Percentiles rank a stretch among this genome's conserved stretches.
These are phyloP conservation scores for Nomada fabriciana DNA, from an alignment of 2,888 invertebrate genomes.

Conservation along the genomic window DNA sequence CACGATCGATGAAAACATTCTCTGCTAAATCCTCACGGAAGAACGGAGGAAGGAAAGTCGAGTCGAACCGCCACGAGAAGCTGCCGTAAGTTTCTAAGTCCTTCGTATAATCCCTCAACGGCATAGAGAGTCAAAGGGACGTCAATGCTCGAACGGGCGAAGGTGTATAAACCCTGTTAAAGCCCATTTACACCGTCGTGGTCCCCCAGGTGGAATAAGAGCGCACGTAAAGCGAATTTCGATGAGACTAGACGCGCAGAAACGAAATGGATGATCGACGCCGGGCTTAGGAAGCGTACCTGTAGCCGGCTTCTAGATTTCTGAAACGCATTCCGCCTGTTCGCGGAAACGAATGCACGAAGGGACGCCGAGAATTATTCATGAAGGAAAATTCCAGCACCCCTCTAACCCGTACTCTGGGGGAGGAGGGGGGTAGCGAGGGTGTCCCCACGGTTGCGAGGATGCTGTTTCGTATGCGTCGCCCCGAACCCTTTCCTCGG, in stretches of 20 bases:
- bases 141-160: conserved; percentile 43
- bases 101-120: no score
- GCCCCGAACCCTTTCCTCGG: background rate
- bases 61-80: no score
- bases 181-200: conserved; percentile 62
- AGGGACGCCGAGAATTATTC: conserved; percentile 75
- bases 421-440: conserved; percentile 3
- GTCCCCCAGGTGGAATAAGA: background rate
- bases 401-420: background rate
- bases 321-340: conserved; percentile 67
- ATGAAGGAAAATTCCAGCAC: conserved; percentile 70
- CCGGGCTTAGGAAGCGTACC: conserved; percentile 22
- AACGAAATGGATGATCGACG: conserved; percentile 67
- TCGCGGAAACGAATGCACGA: conserved; percentile 60
- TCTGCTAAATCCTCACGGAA: no score
- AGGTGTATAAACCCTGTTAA: conserved; percentile 59
- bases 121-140: background rate
- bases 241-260: conserved; percentile 49
- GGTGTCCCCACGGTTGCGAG: background rate
- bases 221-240: conserved; percentile 63
- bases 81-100: background rate
- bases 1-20: no score
- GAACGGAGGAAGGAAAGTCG: no score
- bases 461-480: conserved; percentile 46
- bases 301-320: conserved; percentile 64